Evolutionary conservation across 2,113 vertebrate species (phyloP).

Genomic region (Microcebus ravelobensis): DNA sequence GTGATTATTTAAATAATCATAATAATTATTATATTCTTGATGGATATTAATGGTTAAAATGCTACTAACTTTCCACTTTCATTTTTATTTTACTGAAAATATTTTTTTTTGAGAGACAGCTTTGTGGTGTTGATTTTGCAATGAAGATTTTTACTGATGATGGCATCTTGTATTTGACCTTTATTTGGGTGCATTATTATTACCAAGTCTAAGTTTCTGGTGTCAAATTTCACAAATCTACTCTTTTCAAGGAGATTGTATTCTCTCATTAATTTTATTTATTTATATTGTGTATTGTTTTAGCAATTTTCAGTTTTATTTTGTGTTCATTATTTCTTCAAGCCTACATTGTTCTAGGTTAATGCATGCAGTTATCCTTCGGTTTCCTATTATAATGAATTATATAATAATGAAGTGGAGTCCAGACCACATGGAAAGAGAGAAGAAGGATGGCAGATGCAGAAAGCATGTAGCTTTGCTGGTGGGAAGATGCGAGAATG

Average conservation of each 20-base stretch:
- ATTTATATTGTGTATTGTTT: neutral
- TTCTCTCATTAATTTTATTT: neutral
- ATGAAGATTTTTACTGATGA: neutral
- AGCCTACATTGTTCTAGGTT: neutral
- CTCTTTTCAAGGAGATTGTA: neutral
- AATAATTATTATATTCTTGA: neutral
- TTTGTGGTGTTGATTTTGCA: neutral
- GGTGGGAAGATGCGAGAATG: neutral
- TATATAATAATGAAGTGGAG: neutral
- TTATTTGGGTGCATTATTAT: neutral
- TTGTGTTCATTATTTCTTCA: neutral
- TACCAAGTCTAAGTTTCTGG: neutral
- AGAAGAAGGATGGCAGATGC: neutral
- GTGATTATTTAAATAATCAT: neutral
- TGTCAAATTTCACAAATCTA: neutral
- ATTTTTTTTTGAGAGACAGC: neutral
- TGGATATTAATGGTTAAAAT: neutral
- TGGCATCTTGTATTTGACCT: neutral
- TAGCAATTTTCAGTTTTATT: neutral
- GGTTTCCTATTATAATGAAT: neutral
- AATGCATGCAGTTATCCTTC: neutral
- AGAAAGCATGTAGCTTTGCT: neutral
- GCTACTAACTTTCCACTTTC: neutral
- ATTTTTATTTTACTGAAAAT: neutral
- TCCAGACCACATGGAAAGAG: neutral